A percentile compares a stretch with the other conserved stretches of the same genome.
These are phyloP conservation scores for Hexactinellida sp. DNA, from an alignment of 37 sponge, comb jelly and placozoan genomes.

Conservation along the genomic window DNA sequence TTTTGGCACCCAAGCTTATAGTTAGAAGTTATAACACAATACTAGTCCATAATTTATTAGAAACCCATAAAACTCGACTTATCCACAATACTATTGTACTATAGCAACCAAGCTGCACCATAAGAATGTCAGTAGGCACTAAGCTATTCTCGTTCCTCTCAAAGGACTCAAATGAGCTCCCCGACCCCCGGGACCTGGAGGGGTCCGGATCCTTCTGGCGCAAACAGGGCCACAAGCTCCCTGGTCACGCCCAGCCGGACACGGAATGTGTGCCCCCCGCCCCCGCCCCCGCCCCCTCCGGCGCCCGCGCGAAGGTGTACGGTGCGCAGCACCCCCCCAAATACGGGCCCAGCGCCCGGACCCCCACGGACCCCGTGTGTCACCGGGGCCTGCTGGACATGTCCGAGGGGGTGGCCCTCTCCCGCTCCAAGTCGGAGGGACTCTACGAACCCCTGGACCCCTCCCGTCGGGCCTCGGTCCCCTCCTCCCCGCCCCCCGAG, in stretches of 20 bases:
- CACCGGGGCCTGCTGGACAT: slow-evolving; percentile 7
- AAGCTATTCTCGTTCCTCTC: not conserved
- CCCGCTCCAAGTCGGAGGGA: not conserved
- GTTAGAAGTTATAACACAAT: too few species aligned
- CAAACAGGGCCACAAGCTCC: not conserved
- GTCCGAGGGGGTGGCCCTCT: not conserved
- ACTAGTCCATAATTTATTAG: not conserved
- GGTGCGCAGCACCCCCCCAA: not conserved
- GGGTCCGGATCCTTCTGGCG: not conserved
- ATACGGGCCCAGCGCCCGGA: not conserved
- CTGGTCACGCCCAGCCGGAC: slow-evolving; percentile 4
- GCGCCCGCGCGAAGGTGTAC: not conserved
- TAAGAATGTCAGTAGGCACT: not conserved
- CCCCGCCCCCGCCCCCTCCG: not conserved
- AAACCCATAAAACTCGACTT: not conserved
- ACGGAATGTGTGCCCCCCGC: not conserved
- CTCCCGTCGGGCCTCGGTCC: not conserved
- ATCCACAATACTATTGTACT: not conserved
- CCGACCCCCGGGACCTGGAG: slow-evolving; percentile 10
- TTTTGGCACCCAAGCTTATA: not conserved
- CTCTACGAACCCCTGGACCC: not conserved
- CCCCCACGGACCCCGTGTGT: not conserved
- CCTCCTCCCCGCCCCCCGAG: not conserved
- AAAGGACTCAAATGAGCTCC: not conserved
- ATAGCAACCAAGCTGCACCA: not conserved